Conservation (phyloP, 1,140 invertebrate species). For the Adelges cooleyi region DNA sequence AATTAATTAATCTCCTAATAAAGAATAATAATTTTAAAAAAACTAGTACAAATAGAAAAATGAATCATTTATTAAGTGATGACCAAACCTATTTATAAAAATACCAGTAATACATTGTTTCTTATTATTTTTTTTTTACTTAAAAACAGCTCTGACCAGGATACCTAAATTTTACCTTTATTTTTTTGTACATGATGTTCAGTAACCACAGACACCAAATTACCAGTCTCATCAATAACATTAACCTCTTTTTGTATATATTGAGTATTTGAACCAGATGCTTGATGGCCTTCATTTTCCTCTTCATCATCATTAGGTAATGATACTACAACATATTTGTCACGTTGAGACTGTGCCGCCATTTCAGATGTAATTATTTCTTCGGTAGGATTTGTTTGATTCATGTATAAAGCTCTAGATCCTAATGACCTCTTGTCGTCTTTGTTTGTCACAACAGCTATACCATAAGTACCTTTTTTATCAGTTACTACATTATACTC, state of each 20-base stretch:
- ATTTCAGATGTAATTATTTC: conserved; percentile 27
- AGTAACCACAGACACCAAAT: conserved; percentile 28
- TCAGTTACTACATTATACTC: conserved; percentile 29
- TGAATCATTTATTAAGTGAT: too few species aligned
- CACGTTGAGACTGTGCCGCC: conserved; percentile 17
- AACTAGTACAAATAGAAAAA: not conserved
- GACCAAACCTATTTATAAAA: too few species aligned
- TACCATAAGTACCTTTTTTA: conserved; percentile 28
- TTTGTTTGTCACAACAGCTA: conserved; percentile 28
- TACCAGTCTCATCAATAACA: conserved; percentile 25
- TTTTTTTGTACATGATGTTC: conserved; percentile 26
- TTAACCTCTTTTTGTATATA: conserved; percentile 26
- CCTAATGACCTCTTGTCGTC: conserved; percentile 23
- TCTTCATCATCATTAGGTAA: conserved; percentile 27
- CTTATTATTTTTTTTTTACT: too few species aligned
- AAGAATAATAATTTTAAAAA: not conserved
- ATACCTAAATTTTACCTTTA: conserved; percentile 27
- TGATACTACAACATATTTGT: conserved; percentile 26
- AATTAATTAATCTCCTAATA: not conserved
- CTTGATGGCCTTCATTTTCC: conserved; percentile 22
- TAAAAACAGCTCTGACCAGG: conserved; percentile 23
- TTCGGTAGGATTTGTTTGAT: conserved; percentile 30
- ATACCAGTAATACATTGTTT: too few species aligned
- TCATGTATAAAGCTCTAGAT: conserved; percentile 26
- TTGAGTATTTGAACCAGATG: conserved; percentile 23